Evolutionary conservation across 2,113 vertebrate genomes (phyloP).

Genomic region (Anguilla japonica): DNA sequence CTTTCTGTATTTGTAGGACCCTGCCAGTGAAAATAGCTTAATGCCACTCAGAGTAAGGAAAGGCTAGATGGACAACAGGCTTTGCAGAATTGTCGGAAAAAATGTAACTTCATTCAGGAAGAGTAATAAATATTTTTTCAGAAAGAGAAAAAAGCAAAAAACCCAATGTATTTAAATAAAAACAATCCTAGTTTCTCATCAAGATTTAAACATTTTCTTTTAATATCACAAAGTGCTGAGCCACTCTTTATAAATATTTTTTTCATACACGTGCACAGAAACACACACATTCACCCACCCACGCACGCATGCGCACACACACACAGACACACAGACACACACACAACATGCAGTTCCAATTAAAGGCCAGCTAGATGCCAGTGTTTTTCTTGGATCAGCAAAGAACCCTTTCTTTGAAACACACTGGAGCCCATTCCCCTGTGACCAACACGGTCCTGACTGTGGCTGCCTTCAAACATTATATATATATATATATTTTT

Average conservation of each 20-base stretch:
- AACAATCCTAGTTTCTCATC: slow-evolving; percentile 44
- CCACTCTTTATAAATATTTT: slow-evolving; percentile 38
- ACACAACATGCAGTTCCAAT: slow-evolving; percentile 30
- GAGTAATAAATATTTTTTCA: background rate
- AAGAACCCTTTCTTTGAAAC: slow-evolving; percentile 4
- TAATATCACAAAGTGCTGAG: slow-evolving; percentile 48
- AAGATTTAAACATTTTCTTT: slow-evolving; percentile 54
- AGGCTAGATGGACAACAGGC: slow-evolving; percentile 25
- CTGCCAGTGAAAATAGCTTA: slow-evolving; percentile 50
- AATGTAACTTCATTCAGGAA: background rate
- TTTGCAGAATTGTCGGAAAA: slow-evolving; percentile 24
- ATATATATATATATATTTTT: background rate
- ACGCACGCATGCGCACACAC: slow-evolving; percentile 3
- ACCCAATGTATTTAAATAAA: slow-evolving; percentile 41
- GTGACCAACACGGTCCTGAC: background rate
- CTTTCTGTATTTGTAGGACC: slow-evolving; percentile 32
- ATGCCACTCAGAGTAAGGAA: slow-evolving; percentile 42
- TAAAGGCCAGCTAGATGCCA: slow-evolving; percentile 18
- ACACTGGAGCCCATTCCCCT: background rate
- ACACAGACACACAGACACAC: background rate
- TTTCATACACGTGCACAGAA: background rate
- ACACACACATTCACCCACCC: no score
- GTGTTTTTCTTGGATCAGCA: background rate
- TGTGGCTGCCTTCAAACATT: background rate
- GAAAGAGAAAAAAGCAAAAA: slow-evolving; percentile 28